Evolutionary conservation across 1,140 invertebrate genomes (phyloP).

Genomic region (Drosophila virilis): DNA sequence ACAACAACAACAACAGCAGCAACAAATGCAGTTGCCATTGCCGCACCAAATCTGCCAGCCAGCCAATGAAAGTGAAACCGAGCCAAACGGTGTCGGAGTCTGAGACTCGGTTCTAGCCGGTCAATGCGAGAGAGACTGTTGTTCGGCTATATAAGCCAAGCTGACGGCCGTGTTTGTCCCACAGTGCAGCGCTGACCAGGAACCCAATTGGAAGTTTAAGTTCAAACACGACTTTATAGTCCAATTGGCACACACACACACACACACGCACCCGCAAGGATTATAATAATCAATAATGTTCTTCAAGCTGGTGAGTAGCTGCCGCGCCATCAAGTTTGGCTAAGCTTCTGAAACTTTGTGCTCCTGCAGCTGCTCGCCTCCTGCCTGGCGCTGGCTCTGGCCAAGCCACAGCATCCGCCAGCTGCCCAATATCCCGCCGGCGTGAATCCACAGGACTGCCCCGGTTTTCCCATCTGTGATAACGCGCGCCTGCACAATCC

Average conservation of each 20-base stretch:
- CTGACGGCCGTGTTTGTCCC: conserved; percentile 50
- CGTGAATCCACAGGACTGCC: conserved; percentile 83
- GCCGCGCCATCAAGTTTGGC: background rate
- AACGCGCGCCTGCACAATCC: conserved; percentile 82
- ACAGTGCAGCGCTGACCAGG: conserved; percentile 79
- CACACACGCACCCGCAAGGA: conserved; percentile 39
- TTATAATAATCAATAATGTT: conserved; percentile 73
- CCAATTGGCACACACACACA: conserved; percentile 61
- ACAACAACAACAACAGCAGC: conserved; percentile 54
- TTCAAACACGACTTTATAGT: conserved; percentile 71
- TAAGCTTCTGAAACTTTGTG: background rate
- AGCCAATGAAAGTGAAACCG: conserved; percentile 79
- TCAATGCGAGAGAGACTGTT: conserved; percentile 35
- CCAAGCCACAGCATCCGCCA: conserved; percentile 77
- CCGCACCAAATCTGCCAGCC: conserved; percentile 49
- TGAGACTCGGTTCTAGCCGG: conserved; percentile 60
- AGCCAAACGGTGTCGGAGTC: conserved; percentile 44
- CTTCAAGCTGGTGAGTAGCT: conserved; percentile 78
- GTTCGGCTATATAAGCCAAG: conserved; percentile 73
- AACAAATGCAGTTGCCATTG: conserved; percentile 34
- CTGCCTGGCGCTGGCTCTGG: conserved; percentile 66
- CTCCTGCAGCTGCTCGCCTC: conserved; percentile 63
- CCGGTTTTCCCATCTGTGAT: conserved; percentile 84
- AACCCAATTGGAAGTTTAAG: conserved; percentile 84
- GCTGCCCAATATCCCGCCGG: conserved; percentile 83